phyloP scores from a whole-genome alignment of 1,140 invertebrate genomes.

The Uloborus diversus region DNA sequence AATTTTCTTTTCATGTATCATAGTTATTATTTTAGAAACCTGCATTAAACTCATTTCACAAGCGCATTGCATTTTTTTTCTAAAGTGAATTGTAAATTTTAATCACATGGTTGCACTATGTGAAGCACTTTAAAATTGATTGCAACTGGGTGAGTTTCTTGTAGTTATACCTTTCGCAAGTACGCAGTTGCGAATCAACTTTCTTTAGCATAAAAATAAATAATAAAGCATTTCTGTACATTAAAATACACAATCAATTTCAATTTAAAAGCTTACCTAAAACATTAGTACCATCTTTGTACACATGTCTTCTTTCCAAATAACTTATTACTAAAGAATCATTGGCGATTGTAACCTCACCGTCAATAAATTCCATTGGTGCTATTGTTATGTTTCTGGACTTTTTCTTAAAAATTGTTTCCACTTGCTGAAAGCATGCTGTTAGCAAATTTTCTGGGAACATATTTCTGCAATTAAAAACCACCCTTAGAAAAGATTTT shows the following conservation, averaged over 20 bases:
- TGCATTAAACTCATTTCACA: too few relatives aligned
- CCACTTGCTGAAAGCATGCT: slow-evolving; percentile 65
- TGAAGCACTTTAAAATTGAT: too few relatives aligned
- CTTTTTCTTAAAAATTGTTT: slow-evolving; percentile 59
- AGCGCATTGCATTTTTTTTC: too few relatives aligned
- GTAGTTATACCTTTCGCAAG: too few relatives aligned
- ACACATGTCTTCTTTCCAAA: slow-evolving; percentile 57
- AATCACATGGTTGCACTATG: too few relatives aligned
- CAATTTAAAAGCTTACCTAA: slow-evolving; percentile 69
- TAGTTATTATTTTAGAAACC: too few relatives aligned
- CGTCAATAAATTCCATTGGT: slow-evolving; percentile 38
- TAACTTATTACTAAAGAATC: slow-evolving; percentile 20
- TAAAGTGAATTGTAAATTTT: too few relatives aligned
- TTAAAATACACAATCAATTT: background rate
- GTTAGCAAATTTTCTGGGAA: slow-evolving; percentile 70
- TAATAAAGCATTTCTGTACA: too few relatives aligned
- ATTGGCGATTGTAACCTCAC: slow-evolving; percentile 36
- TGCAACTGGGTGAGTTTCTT: too few relatives aligned
- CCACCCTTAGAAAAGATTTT: background rate
- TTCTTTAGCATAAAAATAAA: too few relatives aligned
- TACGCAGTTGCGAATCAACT: too few relatives aligned
- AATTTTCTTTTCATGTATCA: too few relatives aligned
- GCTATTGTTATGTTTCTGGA: slow-evolving; percentile 28
- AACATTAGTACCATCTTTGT: slow-evolving; percentile 83
- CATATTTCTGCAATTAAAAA: slow-evolving; percentile 64